A percentile compares a stretch with the other conserved stretches of the same genome.
Conservation (phyloP, 2,797 vertebrate genomes). For the Iguana delicatissima region DNA sequence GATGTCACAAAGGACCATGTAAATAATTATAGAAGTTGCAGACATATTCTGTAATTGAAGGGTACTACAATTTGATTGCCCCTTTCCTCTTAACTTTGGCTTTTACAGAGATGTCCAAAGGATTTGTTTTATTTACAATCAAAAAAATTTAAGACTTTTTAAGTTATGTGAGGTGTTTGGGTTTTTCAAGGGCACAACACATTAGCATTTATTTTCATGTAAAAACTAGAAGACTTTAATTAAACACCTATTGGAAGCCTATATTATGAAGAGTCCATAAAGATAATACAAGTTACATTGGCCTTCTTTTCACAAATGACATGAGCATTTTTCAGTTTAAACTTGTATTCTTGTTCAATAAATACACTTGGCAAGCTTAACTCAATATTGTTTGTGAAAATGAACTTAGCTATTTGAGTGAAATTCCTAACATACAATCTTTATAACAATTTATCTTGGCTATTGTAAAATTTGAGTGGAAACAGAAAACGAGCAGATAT, state of each 20-base stretch:
- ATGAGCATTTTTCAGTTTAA: not conserved
- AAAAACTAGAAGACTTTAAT: not conserved
- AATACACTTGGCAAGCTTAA: not conserved
- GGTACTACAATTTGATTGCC: constrained; percentile 50
- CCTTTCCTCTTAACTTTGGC: not conserved
- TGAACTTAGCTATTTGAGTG: not conserved
- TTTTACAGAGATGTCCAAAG: constrained; percentile 4
- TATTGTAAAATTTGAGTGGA: not conserved
- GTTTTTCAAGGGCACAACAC: not conserved
- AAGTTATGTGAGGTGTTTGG: not conserved
- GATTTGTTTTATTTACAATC: constrained; percentile 30
- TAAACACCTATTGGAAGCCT: not conserved
- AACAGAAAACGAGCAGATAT: not conserved
- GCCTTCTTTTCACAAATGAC: not conserved
- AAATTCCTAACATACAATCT: not conserved
- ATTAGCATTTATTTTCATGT: not conserved
- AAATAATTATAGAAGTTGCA: constrained; percentile 70
- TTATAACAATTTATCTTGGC: not conserved
- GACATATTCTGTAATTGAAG: constrained; percentile 71
- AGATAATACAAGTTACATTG: not conserved
- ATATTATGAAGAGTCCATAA: not conserved
- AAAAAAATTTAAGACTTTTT: not conserved
- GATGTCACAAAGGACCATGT: constrained; percentile 75
- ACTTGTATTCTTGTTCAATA: not conserved
- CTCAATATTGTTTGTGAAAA: not conserved